Evolutionary conservation across 1,140 invertebrate genomes (phyloP), one percentile per base, ranked within the genome.

Genomic region (Subanguina moxae): DNA sequence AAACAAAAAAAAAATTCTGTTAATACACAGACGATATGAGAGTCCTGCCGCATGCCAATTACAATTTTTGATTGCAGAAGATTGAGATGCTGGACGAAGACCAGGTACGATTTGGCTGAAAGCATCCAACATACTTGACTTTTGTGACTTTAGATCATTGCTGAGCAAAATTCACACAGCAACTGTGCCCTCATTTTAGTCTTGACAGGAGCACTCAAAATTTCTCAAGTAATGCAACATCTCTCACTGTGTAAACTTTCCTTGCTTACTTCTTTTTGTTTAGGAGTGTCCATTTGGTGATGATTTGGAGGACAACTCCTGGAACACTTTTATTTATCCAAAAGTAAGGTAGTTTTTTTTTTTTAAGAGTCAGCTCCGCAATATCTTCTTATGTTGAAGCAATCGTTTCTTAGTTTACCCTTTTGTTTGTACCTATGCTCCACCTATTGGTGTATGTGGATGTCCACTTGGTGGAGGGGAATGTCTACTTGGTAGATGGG

Each of bases 121-220:
- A 5, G 17, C 15, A 8, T 52, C 17, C 17, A 15, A 52, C 23
- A 3, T 3, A 52, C 15, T 25, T 7, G 3, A 3, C 3, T 21
- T 21, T 52, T 52, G 3, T 52, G 32, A 5, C 17, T 25, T 25
- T 15, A 52, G 48, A 64, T 78, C 17, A 57, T 82, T 25, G 67
- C 77, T 46, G 80, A 82, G 52, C 80, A 82, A 63, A 79, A 79
- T 11, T 64, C 71, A n/a, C 63, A 74, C 19, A 78, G 80, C 15
- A 72, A 71, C 62, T 69, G 19, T 15, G 30, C 71, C 7, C 65
- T 81, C 11, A 70, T 74, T 23, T 45, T 81, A 30, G 72, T 81
- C 19, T 32, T 81, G 3, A 62, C 52, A 43, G 80, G 80, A 23
- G 46, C 32, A 45, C 52, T 81, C 17, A 74, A 72, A 48, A 62